Evolutionary conservation across 2,113 vertebrate genomes (phyloP), one percentile per base, ranked within the genome.

Genomic region (Sapayoa aenigma): DNA sequence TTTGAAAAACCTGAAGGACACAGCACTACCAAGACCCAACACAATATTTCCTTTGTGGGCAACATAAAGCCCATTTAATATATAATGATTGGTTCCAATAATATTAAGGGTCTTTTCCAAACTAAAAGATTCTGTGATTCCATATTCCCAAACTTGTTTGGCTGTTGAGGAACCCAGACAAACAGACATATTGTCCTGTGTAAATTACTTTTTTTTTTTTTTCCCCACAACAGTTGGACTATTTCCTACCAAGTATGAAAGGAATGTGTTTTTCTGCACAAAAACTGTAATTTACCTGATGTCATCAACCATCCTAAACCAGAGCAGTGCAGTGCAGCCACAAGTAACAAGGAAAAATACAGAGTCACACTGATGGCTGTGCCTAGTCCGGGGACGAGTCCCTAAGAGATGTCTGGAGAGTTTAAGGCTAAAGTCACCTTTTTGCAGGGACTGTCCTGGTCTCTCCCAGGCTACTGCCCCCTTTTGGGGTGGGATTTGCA

Each of bases 341-440:
- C 9, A 56, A 62, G 53, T 28, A 88, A 35, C 31, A 69, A 22
- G 33, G 24, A 30, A n/a, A 74, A 94, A 31, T 9, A 53, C 2
- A 10, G 11, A 39, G 41, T 21, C 50, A 3, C 27, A 41, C 41
- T 8, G 27, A 1, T 62, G 22, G 25, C 28, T 59, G 28, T 68
- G 42, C 77, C 50, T 33, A 75, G 15, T 4, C 41, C 62, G 35
- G 20, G 14, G 53, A 31, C 0, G 0, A 37, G 17, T 39, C 62
- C 55, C 44, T 6, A 27, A 33, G 28, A 78, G 44, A 42, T 19
- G 11, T 9, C 39, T 39, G 52, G 31, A 82, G 60, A 68, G 35
- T 53, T 71, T 16, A 47, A 85, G 47, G 33, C 35, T 62, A 53
- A 22, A 80, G 14, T 9, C 17, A 37, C 18, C 16, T 44, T 35